Evolutionary conservation across 1,140 invertebrate species (phyloP).

Genomic region (Drosophila dunni): DNA sequence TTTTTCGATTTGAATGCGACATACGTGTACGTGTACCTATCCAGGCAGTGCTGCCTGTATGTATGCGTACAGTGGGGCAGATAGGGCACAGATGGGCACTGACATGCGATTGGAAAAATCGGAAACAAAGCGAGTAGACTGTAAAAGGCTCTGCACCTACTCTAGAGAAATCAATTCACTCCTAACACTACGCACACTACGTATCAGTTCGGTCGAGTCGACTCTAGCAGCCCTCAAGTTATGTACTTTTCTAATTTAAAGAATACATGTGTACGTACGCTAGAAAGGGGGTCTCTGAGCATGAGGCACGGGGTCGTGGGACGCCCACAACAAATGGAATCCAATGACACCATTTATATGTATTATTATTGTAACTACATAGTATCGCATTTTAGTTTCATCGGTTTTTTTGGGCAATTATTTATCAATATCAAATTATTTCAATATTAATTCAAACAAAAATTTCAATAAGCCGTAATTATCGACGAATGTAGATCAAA

Average conservation of each 20-base stretch:
- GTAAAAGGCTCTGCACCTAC: too few species aligned
- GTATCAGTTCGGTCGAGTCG: too few species aligned
- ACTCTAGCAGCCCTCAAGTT: too few species aligned
- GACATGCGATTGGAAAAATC: constrained; percentile 15
- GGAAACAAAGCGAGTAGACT: neutral
- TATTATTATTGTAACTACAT: constrained; percentile 32
- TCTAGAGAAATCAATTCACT: too few species aligned
- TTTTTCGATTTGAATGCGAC: constrained; percentile 48
- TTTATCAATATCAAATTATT: constrained; percentile 74
- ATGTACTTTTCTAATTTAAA: too few species aligned
- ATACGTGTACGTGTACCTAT: constrained; percentile 1
- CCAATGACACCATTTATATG: constrained; percentile 60
- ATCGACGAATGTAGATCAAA: constrained; percentile 78
- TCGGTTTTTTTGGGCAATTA: constrained; percentile 56
- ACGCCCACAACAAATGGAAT: constrained; percentile 22
- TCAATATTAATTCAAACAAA: constrained; percentile 81
- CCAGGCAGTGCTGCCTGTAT: neutral
- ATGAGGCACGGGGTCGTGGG: too few species aligned
- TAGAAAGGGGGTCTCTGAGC: too few species aligned
- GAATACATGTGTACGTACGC: too few species aligned
- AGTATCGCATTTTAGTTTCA: constrained; percentile 26
- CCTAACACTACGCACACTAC: too few species aligned
- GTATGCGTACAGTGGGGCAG: neutral
- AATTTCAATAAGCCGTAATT: constrained; percentile 81
- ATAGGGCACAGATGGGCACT: constrained; percentile 10